Evolutionary conservation across 1,140 invertebrate species (phyloP).

Genomic region (Babylonia areolata): DNA sequence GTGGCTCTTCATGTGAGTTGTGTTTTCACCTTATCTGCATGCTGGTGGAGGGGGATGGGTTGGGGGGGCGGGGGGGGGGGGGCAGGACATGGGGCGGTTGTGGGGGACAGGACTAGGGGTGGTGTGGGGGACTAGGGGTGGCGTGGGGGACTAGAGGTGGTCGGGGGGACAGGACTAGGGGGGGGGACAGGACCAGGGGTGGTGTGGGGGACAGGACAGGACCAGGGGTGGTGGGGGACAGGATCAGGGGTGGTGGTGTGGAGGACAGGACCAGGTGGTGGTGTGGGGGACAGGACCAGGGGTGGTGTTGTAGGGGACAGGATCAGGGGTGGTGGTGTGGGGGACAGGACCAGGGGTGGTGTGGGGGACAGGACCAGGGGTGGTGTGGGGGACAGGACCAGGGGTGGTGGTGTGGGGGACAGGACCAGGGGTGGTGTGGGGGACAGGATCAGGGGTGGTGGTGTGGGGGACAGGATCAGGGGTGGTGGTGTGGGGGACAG

Average conservation of each 20-base stretch:
- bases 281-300: not conserved
- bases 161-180: no score
- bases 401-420: not conserved
- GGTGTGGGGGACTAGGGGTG: no score
- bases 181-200: no score
- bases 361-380: not conserved
- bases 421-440: not conserved
- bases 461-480: not conserved
- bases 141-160: no score
- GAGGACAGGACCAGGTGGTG: not conserved
- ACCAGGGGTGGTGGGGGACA: no score
- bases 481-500: not conserved
- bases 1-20: constrained; percentile 37
- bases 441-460: not conserved
- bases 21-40: not conserved
- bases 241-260: not conserved
- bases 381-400: not conserved
- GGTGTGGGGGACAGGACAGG: no score
- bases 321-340: not conserved
- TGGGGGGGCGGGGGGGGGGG: not conserved
- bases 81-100: not conserved
- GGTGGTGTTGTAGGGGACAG: not conserved
- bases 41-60: not conserved
- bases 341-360: not conserved
- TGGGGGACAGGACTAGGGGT: not conserved